phyloP scores from a whole-genome alignment of 35 echinoderm and acorn worm genomes.

The Lytechinus variegatus region DNA sequence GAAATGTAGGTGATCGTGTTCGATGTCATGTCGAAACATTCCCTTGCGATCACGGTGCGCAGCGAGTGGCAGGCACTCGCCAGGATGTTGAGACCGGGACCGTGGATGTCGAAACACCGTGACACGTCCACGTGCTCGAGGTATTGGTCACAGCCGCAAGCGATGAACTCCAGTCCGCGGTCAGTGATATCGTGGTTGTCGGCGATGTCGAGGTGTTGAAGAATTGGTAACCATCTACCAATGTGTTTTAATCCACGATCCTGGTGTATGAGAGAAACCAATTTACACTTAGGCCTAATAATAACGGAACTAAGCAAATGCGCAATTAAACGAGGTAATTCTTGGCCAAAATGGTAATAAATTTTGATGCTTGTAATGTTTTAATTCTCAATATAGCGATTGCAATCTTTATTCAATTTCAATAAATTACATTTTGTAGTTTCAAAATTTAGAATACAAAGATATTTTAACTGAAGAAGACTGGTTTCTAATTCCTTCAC shows the following conservation, averaged over 20 bases:
- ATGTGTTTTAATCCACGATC: constrained; percentile 57
- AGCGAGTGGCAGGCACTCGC: constrained; percentile 55
- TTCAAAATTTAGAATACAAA: too few relatives aligned
- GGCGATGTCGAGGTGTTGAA: constrained; percentile 64
- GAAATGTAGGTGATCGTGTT: constrained; percentile 61
- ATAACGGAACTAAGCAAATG: too few relatives aligned
- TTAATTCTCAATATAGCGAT: too few relatives aligned
- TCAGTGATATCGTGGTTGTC: constrained; percentile 74
- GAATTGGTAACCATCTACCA: constrained; percentile 22
- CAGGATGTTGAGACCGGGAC: constrained; percentile 41
- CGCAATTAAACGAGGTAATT: too few relatives aligned
- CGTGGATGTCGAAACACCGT: constrained; percentile 61
- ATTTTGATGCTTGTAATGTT: too few relatives aligned
- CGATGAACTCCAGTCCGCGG: constrained; percentile 55
- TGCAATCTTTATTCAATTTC: too few relatives aligned
- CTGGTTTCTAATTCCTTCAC: too few relatives aligned
- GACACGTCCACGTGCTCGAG: constrained; percentile 60
- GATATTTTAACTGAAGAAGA: too few relatives aligned
- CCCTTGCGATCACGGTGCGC: constrained; percentile 38
- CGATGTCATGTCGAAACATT: constrained; percentile 67
- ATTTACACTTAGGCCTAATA: too few relatives aligned
- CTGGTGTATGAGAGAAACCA: constrained; percentile 5
- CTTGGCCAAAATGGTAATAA: too few relatives aligned
- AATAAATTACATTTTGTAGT: too few relatives aligned
- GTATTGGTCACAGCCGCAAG: constrained; percentile 29